Conservation (phyloP, 2,888 invertebrate genomes). For the Conops quadrifasciatus region DNA sequence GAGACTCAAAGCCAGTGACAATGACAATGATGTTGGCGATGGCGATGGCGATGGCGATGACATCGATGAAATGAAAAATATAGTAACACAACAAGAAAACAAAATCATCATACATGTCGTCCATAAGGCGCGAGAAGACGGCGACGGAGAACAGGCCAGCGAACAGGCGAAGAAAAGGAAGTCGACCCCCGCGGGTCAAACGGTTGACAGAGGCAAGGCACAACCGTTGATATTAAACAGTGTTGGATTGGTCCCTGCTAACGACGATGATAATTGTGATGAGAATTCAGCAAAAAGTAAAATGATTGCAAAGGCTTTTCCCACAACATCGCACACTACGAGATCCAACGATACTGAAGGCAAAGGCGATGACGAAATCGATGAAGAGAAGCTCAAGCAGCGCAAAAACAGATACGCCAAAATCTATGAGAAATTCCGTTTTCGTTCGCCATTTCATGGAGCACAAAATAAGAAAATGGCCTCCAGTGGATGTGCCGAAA, state of each 20-base stretch:
- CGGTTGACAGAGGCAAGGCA: neutral
- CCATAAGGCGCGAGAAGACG: conserved; percentile 1
- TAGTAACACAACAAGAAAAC: neutral
- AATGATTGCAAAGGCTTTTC: conserved; percentile 18
- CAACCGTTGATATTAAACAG: neutral
- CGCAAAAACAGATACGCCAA: conserved; percentile 58
- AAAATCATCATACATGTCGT: neutral
- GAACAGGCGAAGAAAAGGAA: conserved; percentile 20
- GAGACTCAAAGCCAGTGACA: neutral
- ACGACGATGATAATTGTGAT: conserved; percentile 34
- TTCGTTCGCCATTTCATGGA: conserved; percentile 52
- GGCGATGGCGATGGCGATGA: neutral
- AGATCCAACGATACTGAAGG: neutral
- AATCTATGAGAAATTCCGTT: conserved; percentile 61
- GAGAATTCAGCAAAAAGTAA: conserved; percentile 33
- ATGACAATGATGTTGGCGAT: neutral
- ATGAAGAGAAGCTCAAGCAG: conserved; percentile 50
- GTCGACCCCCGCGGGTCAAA: conserved; percentile 17
- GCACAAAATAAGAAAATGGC: conserved; percentile 45
- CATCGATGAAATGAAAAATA: neutral
- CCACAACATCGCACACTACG: conserved; percentile 20
- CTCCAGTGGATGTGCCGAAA: conserved; percentile 32
- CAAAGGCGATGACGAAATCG: conserved; percentile 35
- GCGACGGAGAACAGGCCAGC: conserved; percentile 4
- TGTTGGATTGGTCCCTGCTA: too few species aligned